Base-by-base conservation (phyloP, 1,140 invertebrate species). In the Agraylea sexmaculata region DNA sequence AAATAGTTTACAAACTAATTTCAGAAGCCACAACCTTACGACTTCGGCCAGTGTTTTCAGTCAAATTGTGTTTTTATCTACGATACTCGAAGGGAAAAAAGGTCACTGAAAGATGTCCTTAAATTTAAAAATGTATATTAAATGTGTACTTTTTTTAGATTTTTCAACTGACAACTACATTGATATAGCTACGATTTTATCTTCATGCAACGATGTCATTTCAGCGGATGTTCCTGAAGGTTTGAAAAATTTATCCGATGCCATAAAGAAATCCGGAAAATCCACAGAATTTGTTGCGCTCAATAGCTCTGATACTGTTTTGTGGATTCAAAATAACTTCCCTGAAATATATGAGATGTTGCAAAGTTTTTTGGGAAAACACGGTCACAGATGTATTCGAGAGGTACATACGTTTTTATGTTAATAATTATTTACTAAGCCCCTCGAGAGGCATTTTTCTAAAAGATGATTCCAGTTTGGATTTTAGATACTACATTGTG, bases 311-410 rank as follows among this genome's bases (percentile, higher is more conserved):
- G 55, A 65, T 1, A 75, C 69, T 10, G 35, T 74, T 12, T 32
- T 62, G 11, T 83, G 76, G 77, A 52, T 85, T 2, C 52, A 69
- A 47, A 51, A 50, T 1, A 66, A 78, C 51, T 64, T 64, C 23
- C 64, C 70, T 3, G 42, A 62, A 38, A 59, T 71, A 4, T 59
- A 70, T 29, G 42, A 55, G 11, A 53, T 69, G 30, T 70, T 81
- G 19, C 46, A 64, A 2, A 45, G 59, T 3, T 84, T 88, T 52
- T 56, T 87, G n/a, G 47, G 71, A n/a, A 61, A 68, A 43, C 79
- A 87, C 52, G 84, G 83, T 1, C 79, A 87, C 57, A 68, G 84
- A 46, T 71, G 74, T 46, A 61, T 82, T 19, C 73, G 75, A 59
- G 86, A 89, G 65, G 79, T 83, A 56, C 44, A 30, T 53, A 42